Conservation (phyloP, 2,113 vertebrate genomes). For the Anolis carolinensis region DNA sequence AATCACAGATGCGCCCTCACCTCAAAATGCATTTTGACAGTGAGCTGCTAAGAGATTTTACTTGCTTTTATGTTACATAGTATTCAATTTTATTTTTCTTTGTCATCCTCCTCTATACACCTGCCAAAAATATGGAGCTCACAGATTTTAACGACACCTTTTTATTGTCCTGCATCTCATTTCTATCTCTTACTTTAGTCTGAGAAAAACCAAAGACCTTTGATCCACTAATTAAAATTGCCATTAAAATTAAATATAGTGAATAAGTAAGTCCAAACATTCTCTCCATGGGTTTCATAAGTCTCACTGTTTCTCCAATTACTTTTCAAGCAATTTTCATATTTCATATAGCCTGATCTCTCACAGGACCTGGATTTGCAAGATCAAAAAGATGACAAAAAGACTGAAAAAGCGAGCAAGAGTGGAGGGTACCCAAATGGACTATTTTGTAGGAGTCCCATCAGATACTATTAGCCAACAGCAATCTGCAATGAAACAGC, state of each 20-base stretch:
- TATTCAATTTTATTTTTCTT: slow-evolving; percentile 48
- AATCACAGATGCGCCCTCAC: slow-evolving; percentile 35
- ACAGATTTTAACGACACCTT: slow-evolving; percentile 50
- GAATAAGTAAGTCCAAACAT: slow-evolving; percentile 79
- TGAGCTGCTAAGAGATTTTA: slow-evolving; percentile 44
- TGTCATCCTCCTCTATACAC: slow-evolving; percentile 22
- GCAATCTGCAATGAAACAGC: slow-evolving; percentile 49
- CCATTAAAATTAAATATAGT: slow-evolving; percentile 87
- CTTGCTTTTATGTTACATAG: slow-evolving; percentile 52
- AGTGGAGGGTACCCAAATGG: slow-evolving; percentile 47
- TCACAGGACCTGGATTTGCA: slow-evolving; percentile 72
- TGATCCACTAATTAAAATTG: slow-evolving; percentile 86
- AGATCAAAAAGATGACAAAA: slow-evolving; percentile 74
- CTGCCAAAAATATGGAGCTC: slow-evolving; percentile 50
- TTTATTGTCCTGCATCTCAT: slow-evolving; percentile 48
- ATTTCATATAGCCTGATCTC: slow-evolving; percentile 82
- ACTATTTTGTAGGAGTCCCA: slow-evolving; percentile 38
- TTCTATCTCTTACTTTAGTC: slow-evolving; percentile 63
- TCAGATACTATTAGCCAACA: slow-evolving; percentile 56
- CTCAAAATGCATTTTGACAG: slow-evolving; percentile 51
- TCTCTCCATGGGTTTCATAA: slow-evolving; percentile 82
- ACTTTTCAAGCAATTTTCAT: slow-evolving; percentile 83
- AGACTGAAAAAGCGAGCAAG: slow-evolving; percentile 37
- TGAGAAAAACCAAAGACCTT: slow-evolving; percentile 71
- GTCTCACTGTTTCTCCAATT: slow-evolving; percentile 79